Base-by-base conservation (phyloP, 2,888 invertebrate genomes). In the Drosophila stalkeri region DNA sequence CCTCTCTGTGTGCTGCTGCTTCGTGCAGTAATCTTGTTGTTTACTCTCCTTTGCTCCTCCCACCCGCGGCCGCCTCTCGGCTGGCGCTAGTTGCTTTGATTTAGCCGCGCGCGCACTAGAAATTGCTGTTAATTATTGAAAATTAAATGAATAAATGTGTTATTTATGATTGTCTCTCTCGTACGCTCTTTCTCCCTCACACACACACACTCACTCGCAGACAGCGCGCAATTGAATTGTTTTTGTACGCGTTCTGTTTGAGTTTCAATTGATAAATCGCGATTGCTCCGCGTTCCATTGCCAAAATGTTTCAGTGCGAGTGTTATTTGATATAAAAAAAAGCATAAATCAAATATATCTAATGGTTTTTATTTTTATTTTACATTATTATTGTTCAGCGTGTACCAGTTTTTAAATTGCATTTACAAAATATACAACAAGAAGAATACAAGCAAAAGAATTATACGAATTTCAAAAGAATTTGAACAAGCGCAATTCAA, bases 101-200 rank as follows among this genome's bases (percentile, higher is more conserved):
- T 86, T 76, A 85, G 87, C 85, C 85, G 85, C 87, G 72, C 82
- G 79, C 85, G 84, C 86, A 83, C 60, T 67, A 46, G 49, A 64
- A 79, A 73, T 80, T 80, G 66, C 71, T 75, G 73, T 76, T 80
- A 80, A 80, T 77, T 80, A 80, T 74, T 55, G 70, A 72, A 79
- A 68, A 71, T 80, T 79, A 75, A 78, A 66, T 70, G 75, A 55
- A 64, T 75, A 75, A 72, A 71, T 68, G 71, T 71, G 73, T 76
- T 79, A 72, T 75, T 82, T 82, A 71, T 72, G 54, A 56, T 80
- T 63, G 57, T 27, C 44, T 54, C 54, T 54, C 47, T 57, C 47
- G 7, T 41, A 16, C 23, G 33, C 61, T 37, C 49, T 41, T 56
- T 61, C 44, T 44, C 64, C 5, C 41, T 37, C 55, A 14, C 20